phyloP scores from a whole-genome alignment of 2,797 vertebrate genomes.

The Macropodus opercularis region DNA sequence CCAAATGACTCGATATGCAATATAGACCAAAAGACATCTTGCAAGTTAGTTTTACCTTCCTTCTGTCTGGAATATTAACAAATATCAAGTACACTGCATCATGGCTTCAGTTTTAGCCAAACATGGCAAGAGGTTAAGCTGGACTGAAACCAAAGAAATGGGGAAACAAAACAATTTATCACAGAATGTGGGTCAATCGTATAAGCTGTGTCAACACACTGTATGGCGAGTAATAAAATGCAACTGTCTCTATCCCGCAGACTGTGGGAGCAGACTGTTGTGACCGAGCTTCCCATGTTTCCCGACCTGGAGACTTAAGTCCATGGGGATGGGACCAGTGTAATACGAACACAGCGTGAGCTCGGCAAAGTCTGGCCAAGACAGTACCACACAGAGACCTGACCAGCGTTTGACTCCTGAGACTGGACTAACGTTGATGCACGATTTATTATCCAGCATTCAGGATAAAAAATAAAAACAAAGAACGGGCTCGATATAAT shows the following conservation, averaged over 20 bases:
- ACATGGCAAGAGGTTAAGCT: conserved; percentile 10
- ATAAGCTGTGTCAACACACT: conserved; percentile 32
- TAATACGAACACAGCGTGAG: conserved; percentile 32
- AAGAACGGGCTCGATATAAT: too few relatives aligned
- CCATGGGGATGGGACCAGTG: conserved; percentile 47
- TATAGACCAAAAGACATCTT: conserved; percentile 17
- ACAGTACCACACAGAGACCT: conserved; percentile 57
- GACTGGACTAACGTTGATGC: conserved; percentile 25
- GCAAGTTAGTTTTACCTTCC: conserved; percentile 28
- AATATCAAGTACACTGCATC: not conserved
- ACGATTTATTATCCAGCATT: conserved; percentile 13
- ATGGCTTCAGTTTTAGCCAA: conserved; percentile 10
- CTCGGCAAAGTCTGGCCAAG: conserved; percentile 45
- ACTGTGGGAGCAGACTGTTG: conserved; percentile 33
- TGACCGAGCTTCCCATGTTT: conserved; percentile 56
- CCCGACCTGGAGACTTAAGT: conserved; percentile 27
- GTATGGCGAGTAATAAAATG: conserved; percentile 22
- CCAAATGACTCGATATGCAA: conserved; percentile 6
- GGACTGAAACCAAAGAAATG: conserved; percentile 23
- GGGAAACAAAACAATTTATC: conserved; percentile 30
- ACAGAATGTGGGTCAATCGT: conserved; percentile 47
- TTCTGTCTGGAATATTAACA: conserved; percentile 15
- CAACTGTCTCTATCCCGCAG: conserved; percentile 31
- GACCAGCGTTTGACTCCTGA: conserved; percentile 56
- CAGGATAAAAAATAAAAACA: not conserved